Evolutionary conservation across 2,888 invertebrate species (phyloP).

Genomic region (Diplazon laetatorius): DNA sequence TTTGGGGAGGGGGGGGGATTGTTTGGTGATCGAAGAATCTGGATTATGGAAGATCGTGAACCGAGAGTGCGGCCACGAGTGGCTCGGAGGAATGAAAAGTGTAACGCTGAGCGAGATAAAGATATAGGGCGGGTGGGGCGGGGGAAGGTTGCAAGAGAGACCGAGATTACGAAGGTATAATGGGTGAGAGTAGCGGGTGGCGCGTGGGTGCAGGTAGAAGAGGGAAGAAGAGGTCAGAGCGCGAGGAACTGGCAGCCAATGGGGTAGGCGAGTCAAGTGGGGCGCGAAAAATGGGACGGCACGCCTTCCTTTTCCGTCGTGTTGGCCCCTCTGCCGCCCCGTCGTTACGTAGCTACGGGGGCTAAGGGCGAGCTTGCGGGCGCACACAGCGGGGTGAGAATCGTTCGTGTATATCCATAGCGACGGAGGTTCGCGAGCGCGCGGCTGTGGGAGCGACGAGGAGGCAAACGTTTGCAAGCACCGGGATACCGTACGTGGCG

Average conservation of each 20-base stretch:
- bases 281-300: conserved; percentile 81
- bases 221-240: conserved; percentile 77
- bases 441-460: conserved; percentile 13
- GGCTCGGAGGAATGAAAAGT: conserved; percentile 15
- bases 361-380: conserved; percentile 74
- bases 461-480: conserved; percentile 7
- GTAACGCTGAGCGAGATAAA: conserved; percentile 34
- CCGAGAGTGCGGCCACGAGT: conserved; percentile 41
- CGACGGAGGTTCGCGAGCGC: conserved; percentile 2
- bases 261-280: conserved; percentile 80
- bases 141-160: conserved; percentile 25
- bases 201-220: conserved; percentile 67
- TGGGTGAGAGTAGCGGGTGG: too few species aligned
- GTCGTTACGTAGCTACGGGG: conserved; percentile 47
- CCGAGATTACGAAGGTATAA: too few species aligned
- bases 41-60: neutral
- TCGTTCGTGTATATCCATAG: conserved; percentile 3
- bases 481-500: conserved; percentile 31
- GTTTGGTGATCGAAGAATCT: neutral
- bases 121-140: conserved; percentile 8
- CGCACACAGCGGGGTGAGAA: conserved; percentile 46
- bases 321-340: too few species aligned
- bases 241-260: conserved; percentile 79
- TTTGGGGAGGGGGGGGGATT: too few species aligned
- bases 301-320: conserved; percentile 77